These are phyloP conservation scores for Lacerta viridis DNA, from an alignment of 2,797 vertebrate species.

Conservation along the genomic window DNA sequence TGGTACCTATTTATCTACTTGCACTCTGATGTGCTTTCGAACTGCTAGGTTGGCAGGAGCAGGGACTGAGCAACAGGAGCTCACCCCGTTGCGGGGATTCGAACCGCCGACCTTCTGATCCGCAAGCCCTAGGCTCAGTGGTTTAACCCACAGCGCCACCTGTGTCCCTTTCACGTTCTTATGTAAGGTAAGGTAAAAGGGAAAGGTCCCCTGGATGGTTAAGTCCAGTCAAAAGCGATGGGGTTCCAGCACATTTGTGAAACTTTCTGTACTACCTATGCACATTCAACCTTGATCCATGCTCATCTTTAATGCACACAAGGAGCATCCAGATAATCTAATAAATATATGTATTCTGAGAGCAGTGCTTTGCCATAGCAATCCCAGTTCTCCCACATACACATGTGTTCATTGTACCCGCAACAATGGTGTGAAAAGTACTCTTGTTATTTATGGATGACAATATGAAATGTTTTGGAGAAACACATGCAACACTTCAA, in stretches of 20 bases:
- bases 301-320: not conserved
- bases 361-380: not conserved
- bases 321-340: too few relatives aligned
- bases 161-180: too few relatives aligned
- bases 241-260: not conserved
- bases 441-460: not conserved
- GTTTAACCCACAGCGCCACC: too few relatives aligned
- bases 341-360: not conserved
- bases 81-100: fast-evolving
- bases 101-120: too few relatives aligned
- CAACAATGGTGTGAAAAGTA: not conserved
- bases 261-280: not conserved
- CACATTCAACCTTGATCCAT: not conserved
- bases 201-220: too few relatives aligned
- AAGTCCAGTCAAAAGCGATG: too few relatives aligned
- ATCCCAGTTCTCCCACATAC: not conserved
- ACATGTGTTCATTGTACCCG: not conserved
- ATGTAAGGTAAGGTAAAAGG: too few relatives aligned
- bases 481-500: not conserved
- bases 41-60: too few relatives aligned
- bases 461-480: not conserved
- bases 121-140: too few relatives aligned
- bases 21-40: too few relatives aligned
- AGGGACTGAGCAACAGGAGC: too few relatives aligned
- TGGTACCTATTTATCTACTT: too few relatives aligned